phyloP scores from a whole-genome alignment of 2,113 vertebrate species.

The Penelope pileata region DNA sequence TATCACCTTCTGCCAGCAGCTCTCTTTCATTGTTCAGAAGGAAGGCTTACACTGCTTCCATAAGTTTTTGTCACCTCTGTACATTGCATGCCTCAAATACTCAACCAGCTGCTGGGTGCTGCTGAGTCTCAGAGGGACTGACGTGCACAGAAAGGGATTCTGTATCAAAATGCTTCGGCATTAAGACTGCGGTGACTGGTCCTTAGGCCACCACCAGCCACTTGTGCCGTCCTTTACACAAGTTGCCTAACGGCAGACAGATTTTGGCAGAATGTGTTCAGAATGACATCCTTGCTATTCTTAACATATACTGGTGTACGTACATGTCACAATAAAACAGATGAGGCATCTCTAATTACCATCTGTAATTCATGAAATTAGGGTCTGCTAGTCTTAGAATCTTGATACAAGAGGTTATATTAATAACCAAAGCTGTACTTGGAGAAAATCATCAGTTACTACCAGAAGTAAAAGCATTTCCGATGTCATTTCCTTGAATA shows the following conservation, averaged over 20 bases:
- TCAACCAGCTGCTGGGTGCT: not conserved
- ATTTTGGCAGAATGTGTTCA: not conserved
- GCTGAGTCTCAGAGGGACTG: not conserved
- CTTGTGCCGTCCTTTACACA: not conserved
- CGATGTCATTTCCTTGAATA: not conserved
- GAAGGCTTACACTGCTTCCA: not conserved
- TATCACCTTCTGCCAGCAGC: conserved; percentile 29
- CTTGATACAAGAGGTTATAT: not conserved
- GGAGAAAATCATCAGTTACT: not conserved
- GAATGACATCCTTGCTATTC: not conserved
- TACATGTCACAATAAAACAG: not conserved
- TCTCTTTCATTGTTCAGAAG: not conserved
- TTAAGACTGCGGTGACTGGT: not conserved
- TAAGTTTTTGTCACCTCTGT: not conserved
- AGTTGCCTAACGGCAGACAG: not conserved
- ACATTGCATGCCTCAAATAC: not conserved
- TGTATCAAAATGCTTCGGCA: not conserved
- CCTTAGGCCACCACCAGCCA: not conserved
- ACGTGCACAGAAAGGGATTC: not conserved
- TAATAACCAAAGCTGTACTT: not conserved
- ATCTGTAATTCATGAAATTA: not conserved
- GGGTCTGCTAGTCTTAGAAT: not conserved
- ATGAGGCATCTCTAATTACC: not conserved
- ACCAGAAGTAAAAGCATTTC: not conserved
- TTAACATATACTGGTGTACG: not conserved